Conservation (phyloP, 2,113 vertebrate genomes). For the Corythornis vintsioides region DNA sequence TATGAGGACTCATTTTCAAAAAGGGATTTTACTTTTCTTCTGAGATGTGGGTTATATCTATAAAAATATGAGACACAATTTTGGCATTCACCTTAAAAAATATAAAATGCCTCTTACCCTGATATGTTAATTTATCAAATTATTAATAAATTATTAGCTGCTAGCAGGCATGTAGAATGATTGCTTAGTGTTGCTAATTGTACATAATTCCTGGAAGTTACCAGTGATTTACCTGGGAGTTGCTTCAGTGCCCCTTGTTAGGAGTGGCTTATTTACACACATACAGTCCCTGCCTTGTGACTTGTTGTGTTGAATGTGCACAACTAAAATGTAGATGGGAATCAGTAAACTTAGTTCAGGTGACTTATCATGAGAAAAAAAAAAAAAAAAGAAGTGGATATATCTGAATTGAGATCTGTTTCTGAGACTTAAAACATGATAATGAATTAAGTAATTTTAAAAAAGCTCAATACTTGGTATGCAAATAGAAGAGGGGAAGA, state of each 20-base stretch:
- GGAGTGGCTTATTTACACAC: neutral
- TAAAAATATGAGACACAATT: neutral
- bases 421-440: neutral
- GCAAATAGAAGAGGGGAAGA: neutral
- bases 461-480: neutral
- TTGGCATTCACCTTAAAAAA: neutral
- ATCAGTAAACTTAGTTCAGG: neutral
- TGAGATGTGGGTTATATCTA: neutral
- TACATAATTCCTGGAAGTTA: neutral
- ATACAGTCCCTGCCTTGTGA: neutral
- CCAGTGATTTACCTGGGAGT: rapidly evolving
- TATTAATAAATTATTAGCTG: neutral
- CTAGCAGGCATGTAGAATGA: neutral
- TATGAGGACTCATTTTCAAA: neutral
- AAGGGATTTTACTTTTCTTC: neutral
- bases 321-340: neutral
- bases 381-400: neutral
- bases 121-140: neutral
- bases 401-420: neutral
- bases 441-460: neutral
- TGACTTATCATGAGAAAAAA: neutral
- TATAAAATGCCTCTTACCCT: neutral
- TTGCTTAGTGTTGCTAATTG: neutral
- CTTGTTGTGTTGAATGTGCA: neutral
- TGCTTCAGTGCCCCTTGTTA: neutral